phyloP scores from a whole-genome alignment of 1,140 invertebrate species.

The Aethina tumida region DNA sequence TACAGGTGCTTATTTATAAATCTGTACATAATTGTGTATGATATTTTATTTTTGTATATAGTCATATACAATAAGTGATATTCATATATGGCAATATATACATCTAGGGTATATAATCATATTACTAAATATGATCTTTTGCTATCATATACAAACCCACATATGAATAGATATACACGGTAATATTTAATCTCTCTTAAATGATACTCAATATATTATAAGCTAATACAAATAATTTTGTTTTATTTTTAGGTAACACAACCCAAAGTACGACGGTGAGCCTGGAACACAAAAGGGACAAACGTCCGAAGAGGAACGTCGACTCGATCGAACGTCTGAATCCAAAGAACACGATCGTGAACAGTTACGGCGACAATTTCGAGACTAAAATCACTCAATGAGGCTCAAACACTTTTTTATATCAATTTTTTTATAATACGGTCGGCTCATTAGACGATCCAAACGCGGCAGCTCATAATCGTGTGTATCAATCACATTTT shows the following conservation, averaged over 20 bases:
- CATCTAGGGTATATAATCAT: too few relatives aligned
- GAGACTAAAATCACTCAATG: slow-evolving; percentile 28
- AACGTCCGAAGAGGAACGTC: slow-evolving; percentile 20
- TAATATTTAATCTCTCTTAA: background rate
- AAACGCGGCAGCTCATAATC: too few relatives aligned
- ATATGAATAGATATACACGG: background rate
- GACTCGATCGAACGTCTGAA: slow-evolving; percentile 22
- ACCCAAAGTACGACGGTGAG: slow-evolving; percentile 35
- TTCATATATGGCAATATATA: too few relatives aligned
- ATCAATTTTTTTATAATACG: slow-evolving; percentile 10
- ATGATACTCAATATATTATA: background rate
- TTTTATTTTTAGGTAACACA: slow-evolving; percentile 31
- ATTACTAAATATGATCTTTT: slow-evolving; percentile 4
- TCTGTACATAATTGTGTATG: too few relatives aligned
- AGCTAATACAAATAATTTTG: background rate
- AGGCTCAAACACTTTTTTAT: background rate
- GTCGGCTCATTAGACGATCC: too few relatives aligned
- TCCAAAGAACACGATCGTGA: slow-evolving; percentile 29
- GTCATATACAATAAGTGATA: too few relatives aligned
- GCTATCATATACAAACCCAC: background rate
- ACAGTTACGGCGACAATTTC: slow-evolving; percentile 27
- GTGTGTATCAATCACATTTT: too few relatives aligned
- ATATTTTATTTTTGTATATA: too few relatives aligned
- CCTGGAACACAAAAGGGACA: slow-evolving; percentile 23
- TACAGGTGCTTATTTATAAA: too few relatives aligned